Evolutionary conservation across 2,113 vertebrate genomes (phyloP).

Genomic region (Hydrochoerus hydrochaeris): DNA sequence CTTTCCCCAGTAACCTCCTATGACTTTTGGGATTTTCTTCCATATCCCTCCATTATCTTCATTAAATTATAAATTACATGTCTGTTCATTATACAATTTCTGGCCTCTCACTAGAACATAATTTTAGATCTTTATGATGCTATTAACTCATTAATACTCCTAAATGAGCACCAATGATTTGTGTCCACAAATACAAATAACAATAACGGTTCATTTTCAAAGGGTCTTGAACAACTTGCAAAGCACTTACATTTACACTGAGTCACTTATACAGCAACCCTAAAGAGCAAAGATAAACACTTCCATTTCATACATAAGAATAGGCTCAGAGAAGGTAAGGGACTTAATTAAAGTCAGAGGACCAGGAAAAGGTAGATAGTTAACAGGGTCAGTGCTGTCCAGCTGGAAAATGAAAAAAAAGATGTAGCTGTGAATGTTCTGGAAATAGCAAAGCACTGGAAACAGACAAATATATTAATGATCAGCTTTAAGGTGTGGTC

Average conservation of each 20-base stretch:
- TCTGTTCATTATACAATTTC: background rate
- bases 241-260: background rate
- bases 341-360: background rate
- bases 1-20: background rate
- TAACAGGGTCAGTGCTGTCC: background rate
- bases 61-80: background rate
- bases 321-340: background rate
- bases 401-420: background rate
- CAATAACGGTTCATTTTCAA: background rate
- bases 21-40: background rate
- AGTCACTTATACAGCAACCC: background rate
- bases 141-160: background rate
- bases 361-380: background rate
- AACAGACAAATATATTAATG: background rate
- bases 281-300: background rate
- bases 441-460: background rate
- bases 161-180: background rate
- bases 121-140: constrained; percentile 16
- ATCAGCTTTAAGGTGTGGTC: background rate
- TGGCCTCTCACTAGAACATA: background rate
- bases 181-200: background rate
- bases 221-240: background rate
- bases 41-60: background rate
- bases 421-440: background rate
- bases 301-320: background rate